phyloP scores from a whole-genome alignment of 2,888 invertebrate species.

The Scaptomyza flava region DNA sequence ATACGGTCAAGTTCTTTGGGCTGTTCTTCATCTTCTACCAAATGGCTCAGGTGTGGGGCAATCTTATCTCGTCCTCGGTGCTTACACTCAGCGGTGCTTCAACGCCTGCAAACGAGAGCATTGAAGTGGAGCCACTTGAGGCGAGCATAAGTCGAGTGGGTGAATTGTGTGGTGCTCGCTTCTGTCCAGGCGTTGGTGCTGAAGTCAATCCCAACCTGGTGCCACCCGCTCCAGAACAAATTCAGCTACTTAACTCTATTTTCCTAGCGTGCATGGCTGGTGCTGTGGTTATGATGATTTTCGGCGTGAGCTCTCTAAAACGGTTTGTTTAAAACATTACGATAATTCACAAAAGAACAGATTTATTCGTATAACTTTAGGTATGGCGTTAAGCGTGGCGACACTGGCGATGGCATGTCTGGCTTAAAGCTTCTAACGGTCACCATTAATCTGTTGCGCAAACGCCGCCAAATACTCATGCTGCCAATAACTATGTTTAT shows the following conservation, averaged over 20 bases:
- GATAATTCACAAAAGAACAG: neutral
- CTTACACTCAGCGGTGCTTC: slow-evolving; percentile 63
- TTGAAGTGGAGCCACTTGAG: slow-evolving; percentile 51
- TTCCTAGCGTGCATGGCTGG: slow-evolving; percentile 91
- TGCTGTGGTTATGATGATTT: slow-evolving; percentile 90
- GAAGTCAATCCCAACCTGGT: slow-evolving; percentile 88
- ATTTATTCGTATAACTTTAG: slow-evolving; percentile 79
- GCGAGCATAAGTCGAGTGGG: slow-evolving; percentile 83
- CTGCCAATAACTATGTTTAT: slow-evolving; percentile 96
- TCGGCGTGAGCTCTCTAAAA: slow-evolving; percentile 92
- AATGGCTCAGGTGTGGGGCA: slow-evolving; percentile 98
- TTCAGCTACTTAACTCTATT: slow-evolving; percentile 91
- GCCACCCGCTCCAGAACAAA: slow-evolving; percentile 90
- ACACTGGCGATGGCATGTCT: slow-evolving; percentile 86
- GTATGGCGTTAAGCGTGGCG: slow-evolving; percentile 86
- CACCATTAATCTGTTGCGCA: slow-evolving; percentile 90
- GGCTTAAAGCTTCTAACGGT: slow-evolving; percentile 89
- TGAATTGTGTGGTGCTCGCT: slow-evolving; percentile 90
- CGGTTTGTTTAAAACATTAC: slow-evolving; percentile 85
- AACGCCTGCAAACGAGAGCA: slow-evolving; percentile 48
- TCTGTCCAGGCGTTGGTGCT: slow-evolving; percentile 87
- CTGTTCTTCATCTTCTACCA: slow-evolving; percentile 98
- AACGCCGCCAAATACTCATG: slow-evolving; percentile 92
- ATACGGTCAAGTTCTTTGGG: slow-evolving; percentile 96
- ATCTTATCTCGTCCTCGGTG: slow-evolving; percentile 93